phyloP scores from a whole-genome alignment of 2,888 invertebrate genomes.

The Lucinisca nassula region DNA sequence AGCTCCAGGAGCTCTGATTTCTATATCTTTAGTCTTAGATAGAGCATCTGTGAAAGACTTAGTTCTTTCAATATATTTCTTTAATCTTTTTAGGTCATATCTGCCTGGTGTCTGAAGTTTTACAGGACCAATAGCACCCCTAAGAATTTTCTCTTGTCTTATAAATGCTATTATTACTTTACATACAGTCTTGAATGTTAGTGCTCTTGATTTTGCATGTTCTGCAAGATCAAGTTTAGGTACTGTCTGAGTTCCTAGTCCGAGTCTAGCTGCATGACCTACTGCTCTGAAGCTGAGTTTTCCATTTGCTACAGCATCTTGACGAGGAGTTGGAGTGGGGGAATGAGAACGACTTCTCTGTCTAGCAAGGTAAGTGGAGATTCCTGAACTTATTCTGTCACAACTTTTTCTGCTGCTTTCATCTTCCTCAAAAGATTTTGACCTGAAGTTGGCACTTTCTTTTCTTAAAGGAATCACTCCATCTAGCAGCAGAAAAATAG shows the following conservation, averaged over 20 bases:
- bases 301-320: not conserved
- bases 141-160: slow-evolving; percentile 70
- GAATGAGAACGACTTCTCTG: slow-evolving; percentile 60
- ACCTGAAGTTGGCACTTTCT: slow-evolving; percentile 20
- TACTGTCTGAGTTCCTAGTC: not conserved
- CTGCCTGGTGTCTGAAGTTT: slow-evolving; percentile 65
- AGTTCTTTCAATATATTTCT: slow-evolving; percentile 66
- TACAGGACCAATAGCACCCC: slow-evolving; percentile 68
- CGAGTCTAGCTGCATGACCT: not conserved
- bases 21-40: slow-evolving; percentile 62
- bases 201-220: slow-evolving; percentile 53
- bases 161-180: slow-evolving; percentile 70
- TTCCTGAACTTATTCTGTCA: slow-evolving; percentile 53
- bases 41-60: slow-evolving; percentile 69
- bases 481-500: not conserved
- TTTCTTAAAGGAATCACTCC: not conserved
- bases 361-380: slow-evolving; percentile 34
- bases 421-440: slow-evolving; percentile 67
- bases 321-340: slow-evolving; percentile 19
- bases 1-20: slow-evolving; percentile 68
- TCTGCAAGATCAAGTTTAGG: slow-evolving; percentile 50
- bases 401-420: slow-evolving; percentile 36
- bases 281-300: not conserved
- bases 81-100: slow-evolving; percentile 71
- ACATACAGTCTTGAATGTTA: slow-evolving; percentile 72